Evolutionary conservation across 1,140 invertebrate species (phyloP), one percentile per base, ranked within the genome.

Genomic region (Chrysomallon squamiferum): DNA sequence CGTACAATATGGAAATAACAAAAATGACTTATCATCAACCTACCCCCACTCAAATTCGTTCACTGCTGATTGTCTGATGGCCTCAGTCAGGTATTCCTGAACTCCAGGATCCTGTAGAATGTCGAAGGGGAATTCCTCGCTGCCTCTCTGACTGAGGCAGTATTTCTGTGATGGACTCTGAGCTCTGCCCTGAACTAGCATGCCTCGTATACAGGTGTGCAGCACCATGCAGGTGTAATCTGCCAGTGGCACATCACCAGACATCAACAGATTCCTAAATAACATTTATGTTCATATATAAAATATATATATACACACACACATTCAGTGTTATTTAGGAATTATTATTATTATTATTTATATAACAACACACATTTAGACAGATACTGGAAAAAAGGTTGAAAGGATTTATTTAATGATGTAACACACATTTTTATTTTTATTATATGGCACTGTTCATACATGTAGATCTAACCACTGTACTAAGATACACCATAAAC

Each of bases 151-250:
- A 38, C 35, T 38, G 6, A 38, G 35, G 35, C 15, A 15, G 6
- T 63, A 41, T 9, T 33, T 7, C 29, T 38, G 29, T 4, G 3
- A 29, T 20, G 13, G 32, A 6, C 3, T 2, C 3, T 29, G n/a
- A 59, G 33, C 11, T 6, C 18, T 27, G n/a, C n/a, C 20, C 18
- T 15, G 18, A 38, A 20, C 32, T 15, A n/a, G 32, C 29, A 35
- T 52, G 15, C 30, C 41, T 54, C 27, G 35, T 29, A 65, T 41
- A 50, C 63, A 65, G 18, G 54, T 50, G 38, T 65, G 63, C 5
- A 65, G 15, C 7, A 65, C 33, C 63, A 65, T 65, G 29, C 63
- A 59, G 25, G 54, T 45, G 41, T 65, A 65, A 54, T 58, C 20
- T 11, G 32, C 18, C 29, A 65, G 33, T 15, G 38, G 33, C 41